Evolutionary conservation across 1,140 invertebrate genomes (phyloP), one percentile per base, ranked within the genome.

Genomic region (Zaprionus africanus): DNA sequence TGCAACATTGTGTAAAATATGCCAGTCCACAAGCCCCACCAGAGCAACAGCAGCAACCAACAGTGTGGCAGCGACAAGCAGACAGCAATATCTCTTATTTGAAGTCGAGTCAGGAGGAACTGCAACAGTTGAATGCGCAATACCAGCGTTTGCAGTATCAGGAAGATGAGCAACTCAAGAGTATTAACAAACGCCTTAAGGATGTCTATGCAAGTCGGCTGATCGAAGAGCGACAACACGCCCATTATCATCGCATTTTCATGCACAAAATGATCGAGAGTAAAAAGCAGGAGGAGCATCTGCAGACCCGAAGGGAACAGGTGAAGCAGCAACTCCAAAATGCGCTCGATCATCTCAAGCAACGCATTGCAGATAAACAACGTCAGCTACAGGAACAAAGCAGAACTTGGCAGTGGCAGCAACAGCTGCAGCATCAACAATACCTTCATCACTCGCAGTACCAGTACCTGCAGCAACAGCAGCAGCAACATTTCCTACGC

Each of bases 81-180:
- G 57, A 66, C 13, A 63, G 57, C 13, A 34, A 56, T 36, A 41
- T 2, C 4, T 54, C 12, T 7, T 66, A 59, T 0, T 60, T 73
- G 63, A 58, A 71, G 3, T 15, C 51, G 0, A 7, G 26, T 6
- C 51, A 65, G 1, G 46, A 62, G 1, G 62, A 82, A 13, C 13
- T 90, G n/a, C 63, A 84, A n/a, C 66, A 87, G 26, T 54, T 90
- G 2, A 72, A 68, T 11, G 36, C 62, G n/a, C 46, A 85, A 49
- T 60, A 76, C 12, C 60, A 87, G 28, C 57, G 58, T 0, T 22
- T 87, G 0, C 75, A 81, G 51, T 17, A 17, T 17, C 81, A 88
- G 6, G 70, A 90, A 43, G 57, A 72, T 34, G 57, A 90, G 22
- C 67, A 87, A 28, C 12, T 81, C 2, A 74, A 69, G 31, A 46